These are phyloP conservation scores for Crypturellus undulatus DNA, from an alignment of 2,113 vertebrate species.

Conservation along the genomic window DNA sequence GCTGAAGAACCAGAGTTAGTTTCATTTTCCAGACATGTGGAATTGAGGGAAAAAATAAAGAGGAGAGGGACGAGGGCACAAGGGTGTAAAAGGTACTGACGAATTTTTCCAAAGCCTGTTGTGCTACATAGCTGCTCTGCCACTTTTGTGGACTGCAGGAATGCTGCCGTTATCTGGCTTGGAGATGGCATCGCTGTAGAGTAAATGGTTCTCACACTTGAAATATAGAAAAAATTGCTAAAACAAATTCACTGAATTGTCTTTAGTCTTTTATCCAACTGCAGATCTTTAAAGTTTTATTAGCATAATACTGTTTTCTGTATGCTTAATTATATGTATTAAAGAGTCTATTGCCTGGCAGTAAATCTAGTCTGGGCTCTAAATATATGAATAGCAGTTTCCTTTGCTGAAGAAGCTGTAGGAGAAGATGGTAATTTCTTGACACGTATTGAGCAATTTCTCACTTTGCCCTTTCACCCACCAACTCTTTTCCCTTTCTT, in stretches of 20 bases:
- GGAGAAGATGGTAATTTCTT: neutral
- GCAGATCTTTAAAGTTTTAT: slow-evolving; percentile 4
- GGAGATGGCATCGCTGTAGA: neutral
- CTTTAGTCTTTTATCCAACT: neutral
- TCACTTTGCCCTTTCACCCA: neutral
- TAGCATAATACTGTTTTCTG: neutral
- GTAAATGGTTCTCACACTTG: neutral
- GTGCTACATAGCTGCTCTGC: neutral
- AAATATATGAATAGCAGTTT: neutral
- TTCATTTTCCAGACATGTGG: neutral
- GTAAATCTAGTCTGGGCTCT: neutral
- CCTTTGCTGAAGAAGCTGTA: neutral
- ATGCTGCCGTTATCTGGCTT: neutral
- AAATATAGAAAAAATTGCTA: neutral
- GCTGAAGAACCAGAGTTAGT: neutral
- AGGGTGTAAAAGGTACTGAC: neutral
- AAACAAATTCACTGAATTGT: neutral
- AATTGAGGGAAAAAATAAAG: too few relatives aligned
- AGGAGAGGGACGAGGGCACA: neutral
- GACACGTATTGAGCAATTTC: neutral
- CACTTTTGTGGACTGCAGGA: neutral
- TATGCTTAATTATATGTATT: slow-evolving; percentile 6
- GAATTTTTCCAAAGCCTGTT: neutral
- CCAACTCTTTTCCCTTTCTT: too few relatives aligned
- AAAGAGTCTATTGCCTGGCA: neutral